Base-by-base conservation (phyloP, 2,113 vertebrate genomes). In the Ranitomeya variabilis region DNA sequence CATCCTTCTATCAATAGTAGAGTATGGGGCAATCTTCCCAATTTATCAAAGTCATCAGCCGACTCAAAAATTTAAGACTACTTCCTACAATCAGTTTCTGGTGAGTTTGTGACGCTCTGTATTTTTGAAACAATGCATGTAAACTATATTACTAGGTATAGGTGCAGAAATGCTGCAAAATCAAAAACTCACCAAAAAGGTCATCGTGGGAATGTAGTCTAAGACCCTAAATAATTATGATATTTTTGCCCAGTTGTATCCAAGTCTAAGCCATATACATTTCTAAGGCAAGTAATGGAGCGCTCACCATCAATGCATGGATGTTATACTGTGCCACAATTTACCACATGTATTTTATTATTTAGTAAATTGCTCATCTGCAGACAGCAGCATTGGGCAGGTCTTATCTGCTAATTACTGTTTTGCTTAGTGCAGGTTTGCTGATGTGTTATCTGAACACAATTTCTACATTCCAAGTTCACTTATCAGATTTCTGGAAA, bases 401-500 rank as follows among this genome's bases (percentile, higher is more conserved):
- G 55, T 64, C 82, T 89, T 89, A 85, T 89, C 87, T 89, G 51
- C 73, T 89, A 89, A 89, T 89, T 78, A 89, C 87, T 89, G 87
- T 89, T 89, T 89, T 89, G 60, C 74, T 89, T 85, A 69, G 60
- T 54, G 55, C 80, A 57, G 81, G 71, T 89, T 85, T 89, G 81
- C 87, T 79, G 73, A 89, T 89, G 80, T 62, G n/a, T 89, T 85
- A 89, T 89, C 87, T 89, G 87, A 85, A 89, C 87, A 89, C 87
- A 89, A 89, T 79, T 89, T 89, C 87, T 67, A 89, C 82, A 89
- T 89, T 89, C 87, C 87, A 79, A 89, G 82, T 89, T 89, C 82
- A 79, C 87, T 89, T 89, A 89, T 89, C 87, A 85, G 87, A 89
- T 89, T 89, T 84, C 73, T 62, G 73, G 57, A 89, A 74, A 19